Evolutionary conservation across 2,113 vertebrate genomes (phyloP).

Genomic region (Ardeotis arabs): DNA sequence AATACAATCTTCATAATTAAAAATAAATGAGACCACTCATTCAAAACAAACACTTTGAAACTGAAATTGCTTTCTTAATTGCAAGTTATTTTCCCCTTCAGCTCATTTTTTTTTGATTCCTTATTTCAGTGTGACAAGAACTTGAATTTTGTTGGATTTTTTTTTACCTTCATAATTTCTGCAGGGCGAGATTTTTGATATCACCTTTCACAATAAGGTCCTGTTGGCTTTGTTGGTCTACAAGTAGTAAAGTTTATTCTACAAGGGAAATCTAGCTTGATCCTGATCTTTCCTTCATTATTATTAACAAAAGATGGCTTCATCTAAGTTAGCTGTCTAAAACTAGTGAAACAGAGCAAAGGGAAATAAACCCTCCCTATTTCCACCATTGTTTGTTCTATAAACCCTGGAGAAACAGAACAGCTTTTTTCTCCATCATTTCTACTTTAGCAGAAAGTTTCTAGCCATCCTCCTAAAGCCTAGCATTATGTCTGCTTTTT

Average conservation of each 20-base stretch:
- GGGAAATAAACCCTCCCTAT: neutral
- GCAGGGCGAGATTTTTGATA: neutral
- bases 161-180: neutral
- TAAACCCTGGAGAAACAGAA: neutral
- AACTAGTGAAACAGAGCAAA: neutral
- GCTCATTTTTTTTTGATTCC: neutral
- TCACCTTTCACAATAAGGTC: neutral
- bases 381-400: neutral
- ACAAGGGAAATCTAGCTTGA: neutral
- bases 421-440: neutral
- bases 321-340: neutral
- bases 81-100: neutral
- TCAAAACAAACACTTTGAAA: conserved; percentile 10
- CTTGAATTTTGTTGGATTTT: neutral
- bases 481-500: neutral
- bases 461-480: neutral
- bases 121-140: neutral
- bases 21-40: neutral
- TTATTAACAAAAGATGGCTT: neutral
- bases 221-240: neutral
- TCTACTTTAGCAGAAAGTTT: neutral
- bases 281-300: neutral
- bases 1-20: neutral
- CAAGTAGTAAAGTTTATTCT: neutral
- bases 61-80: neutral